phyloP scores from a whole-genome alignment of 2,888 invertebrate genomes.

The Hofmannophila pseudospretella region DNA sequence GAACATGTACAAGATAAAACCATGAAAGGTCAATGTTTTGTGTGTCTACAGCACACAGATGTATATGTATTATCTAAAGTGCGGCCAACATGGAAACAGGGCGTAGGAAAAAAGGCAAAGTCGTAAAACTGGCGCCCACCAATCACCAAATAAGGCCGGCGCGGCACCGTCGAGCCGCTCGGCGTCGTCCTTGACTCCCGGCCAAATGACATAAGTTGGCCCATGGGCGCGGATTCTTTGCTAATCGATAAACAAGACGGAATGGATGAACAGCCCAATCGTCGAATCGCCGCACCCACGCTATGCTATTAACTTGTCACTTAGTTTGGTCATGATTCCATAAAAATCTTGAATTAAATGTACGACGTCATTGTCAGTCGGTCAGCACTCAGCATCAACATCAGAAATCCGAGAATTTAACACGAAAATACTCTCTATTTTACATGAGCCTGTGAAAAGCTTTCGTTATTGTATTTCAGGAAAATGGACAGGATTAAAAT shows the following conservation, averaged over 20 bases:
- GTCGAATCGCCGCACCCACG: slow-evolving; percentile 59
- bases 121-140: slow-evolving; percentile 77
- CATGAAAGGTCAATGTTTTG: slow-evolving; percentile 48
- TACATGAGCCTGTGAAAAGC: too few relatives aligned
- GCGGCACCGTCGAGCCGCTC: slow-evolving; percentile 60
- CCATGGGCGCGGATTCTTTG: slow-evolving; percentile 73
- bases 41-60: slow-evolving; percentile 44
- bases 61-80: slow-evolving; percentile 53
- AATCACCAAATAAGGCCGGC: slow-evolving; percentile 74
- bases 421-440: too few relatives aligned
- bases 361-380: slow-evolving; percentile 19
- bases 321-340: slow-evolving; percentile 54
- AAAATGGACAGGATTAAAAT: slow-evolving; percentile 3
- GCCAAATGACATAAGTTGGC: slow-evolving; percentile 77
- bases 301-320: slow-evolving; percentile 50
- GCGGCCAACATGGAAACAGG: slow-evolving; percentile 61
- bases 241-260: slow-evolving; percentile 72
- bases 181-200: slow-evolving; percentile 72
- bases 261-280: slow-evolving; percentile 58
- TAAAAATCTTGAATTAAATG: slow-evolving; percentile 36
- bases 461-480: too few relatives aligned
- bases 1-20: slow-evolving; percentile 35
- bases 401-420: too few relatives aligned
- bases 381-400: too few relatives aligned
- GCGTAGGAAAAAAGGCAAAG: slow-evolving; percentile 71